Evolutionary conservation across 2,888 invertebrate species (phyloP), one percentile per base, ranked within the genome.

Genomic region (Metopia argyrocephala): DNA sequence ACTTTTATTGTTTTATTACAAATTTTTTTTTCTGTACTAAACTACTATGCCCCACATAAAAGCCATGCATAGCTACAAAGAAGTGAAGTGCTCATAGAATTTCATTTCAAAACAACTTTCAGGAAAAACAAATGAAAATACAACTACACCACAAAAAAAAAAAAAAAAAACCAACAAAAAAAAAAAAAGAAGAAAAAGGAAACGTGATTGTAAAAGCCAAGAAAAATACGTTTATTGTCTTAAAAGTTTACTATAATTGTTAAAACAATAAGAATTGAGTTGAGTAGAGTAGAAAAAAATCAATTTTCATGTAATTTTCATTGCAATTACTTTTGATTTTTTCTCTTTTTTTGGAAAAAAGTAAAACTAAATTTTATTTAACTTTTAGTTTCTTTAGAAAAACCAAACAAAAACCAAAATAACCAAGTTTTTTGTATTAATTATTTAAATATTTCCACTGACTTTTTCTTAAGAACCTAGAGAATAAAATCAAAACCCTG

Each of bases 231-330:
- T 76, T 27, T 18, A 46, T 68, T 68, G 75, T 68, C 27, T 54
- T 27, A 59, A 59, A 54, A 38, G 50, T 57, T 68, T 62, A 12
- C 45, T 52, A 65, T 20, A 7, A 7, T 18, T 57, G 46, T 70
- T 70, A 38, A 38, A 38, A 38, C 12, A 38, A 38, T 38, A 38
- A 38, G 4, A 15, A 45, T 15, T 66, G 50, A 12, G 21, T 28
- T 27, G 5, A 65, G 27, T 31, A 69, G 31, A 61, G 61, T 20
- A 46, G 46, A 28, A 52, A 69, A 54, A 62, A 75, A 66, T 38
- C 18, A 70, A 76, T 68, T 73, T 76, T 80, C 54, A 59, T n/a
- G n/a, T n/a, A n/a, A n/a, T 57, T 73, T 76, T 45, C 56, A n/a
- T 56, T 71, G n/a, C n/a, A n/a, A n/a, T n/a, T n/a, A n/a, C n/a